These are phyloP conservation scores for Peromyscus leucopus DNA, from an alignment of 2,113 vertebrate genomes.

Conservation along the genomic window DNA sequence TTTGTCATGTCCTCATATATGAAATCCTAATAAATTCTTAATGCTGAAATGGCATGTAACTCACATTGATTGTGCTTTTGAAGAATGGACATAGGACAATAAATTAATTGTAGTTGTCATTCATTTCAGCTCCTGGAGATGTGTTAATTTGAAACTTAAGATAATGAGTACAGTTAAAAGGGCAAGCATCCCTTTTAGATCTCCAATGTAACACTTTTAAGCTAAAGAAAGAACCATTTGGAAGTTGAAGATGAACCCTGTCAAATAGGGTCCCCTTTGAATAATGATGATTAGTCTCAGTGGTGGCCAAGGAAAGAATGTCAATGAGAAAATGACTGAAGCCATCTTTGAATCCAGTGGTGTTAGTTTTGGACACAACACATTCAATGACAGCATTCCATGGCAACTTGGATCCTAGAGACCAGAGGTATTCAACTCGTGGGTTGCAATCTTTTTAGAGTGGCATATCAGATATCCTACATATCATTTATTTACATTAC, in stretches of 20 bases:
- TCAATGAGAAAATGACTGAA: background rate
- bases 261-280: background rate
- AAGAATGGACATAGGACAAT: background rate
- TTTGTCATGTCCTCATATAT: background rate
- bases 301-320: background rate
- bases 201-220: background rate
- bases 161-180: background rate
- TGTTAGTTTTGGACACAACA: background rate
- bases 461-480: background rate
- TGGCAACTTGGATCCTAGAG: background rate
- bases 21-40: background rate
- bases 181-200: background rate
- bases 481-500: background rate
- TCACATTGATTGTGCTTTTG: background rate
- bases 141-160: background rate
- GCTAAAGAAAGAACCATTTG: background rate
- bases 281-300: background rate
- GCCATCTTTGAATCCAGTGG: background rate
- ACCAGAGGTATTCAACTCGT: background rate
- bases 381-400: background rate
- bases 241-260: background rate
- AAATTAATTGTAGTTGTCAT: background rate
- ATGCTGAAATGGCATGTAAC: background rate
- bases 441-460: background rate
- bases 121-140: background rate